Conservation (phyloP, 2,797 vertebrate genomes). For the Enteromius anoplus region DNA sequence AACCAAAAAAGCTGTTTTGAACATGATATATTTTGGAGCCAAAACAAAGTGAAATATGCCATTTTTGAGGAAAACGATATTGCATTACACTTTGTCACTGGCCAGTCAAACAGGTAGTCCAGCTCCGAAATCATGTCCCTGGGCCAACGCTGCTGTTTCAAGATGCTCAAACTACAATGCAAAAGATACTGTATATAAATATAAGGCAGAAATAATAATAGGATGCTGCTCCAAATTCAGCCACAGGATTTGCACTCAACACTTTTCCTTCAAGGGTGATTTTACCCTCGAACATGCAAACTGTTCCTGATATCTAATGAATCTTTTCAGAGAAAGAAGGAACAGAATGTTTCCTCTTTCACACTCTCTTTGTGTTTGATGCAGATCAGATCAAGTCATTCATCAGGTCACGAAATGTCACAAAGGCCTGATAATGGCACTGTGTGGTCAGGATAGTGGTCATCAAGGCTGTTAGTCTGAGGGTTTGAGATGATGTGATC, state of each 20-base stretch:
- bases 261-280: background rate
- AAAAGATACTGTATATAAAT: background rate
- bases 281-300: background rate
- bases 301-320: background rate
- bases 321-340: background rate
- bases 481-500: background rate
- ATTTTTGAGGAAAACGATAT: background rate
- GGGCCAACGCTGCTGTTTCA: background rate
- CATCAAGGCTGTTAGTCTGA: background rate
- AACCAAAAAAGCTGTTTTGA: background rate
- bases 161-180: background rate
- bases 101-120: background rate
- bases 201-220: background rate
- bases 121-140: background rate
- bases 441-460: background rate
- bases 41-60: background rate
- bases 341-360: conserved; percentile 10
- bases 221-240: background rate
- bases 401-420: no score
- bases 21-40: background rate
- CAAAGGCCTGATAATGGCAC: background rate
- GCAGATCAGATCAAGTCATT: background rate
- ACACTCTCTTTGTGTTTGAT: background rate
- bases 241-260: background rate
- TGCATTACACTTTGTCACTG: background rate